Evolutionary conservation across 2,113 vertebrate genomes (phyloP), one percentile per base, ranked within the genome.

Genomic region (Cavia porcellus): DNA sequence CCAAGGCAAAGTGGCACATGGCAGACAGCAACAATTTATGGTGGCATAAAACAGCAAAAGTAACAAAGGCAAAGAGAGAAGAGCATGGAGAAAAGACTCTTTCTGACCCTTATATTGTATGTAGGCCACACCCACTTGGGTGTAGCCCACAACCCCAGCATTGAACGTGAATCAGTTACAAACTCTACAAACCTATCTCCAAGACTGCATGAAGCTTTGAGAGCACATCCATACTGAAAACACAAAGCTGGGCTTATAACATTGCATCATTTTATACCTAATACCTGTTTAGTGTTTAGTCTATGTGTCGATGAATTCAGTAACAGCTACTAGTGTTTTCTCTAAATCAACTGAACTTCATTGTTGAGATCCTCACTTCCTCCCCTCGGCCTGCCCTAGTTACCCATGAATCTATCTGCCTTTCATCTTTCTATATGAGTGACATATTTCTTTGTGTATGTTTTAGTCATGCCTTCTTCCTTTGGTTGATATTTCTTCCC

Each of bases 281-380:
- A 50, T 35, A 77, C 30, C n/a, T 64, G 20, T 66, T 82, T 62
- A 91, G 30, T 87, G 15, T 83, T 66, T 89, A 61, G 68, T 95
- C 22, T 5, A 20, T 20, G 38, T 75, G 24, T 75, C 72, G 6
- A 75, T 20, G 1, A 72, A 72, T 28, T 0, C 3, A 45, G 6
- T 83, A 47, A 17, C 85, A 70, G 64, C 82, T 86, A 25, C 20
- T 62, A 30, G 11, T 93, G 62, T 47, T 85, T 82, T 96, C 52
- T 95, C 20, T 86, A 20, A 59, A 70, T 95, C n/a, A 20, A 64
- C 24, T 75, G 17, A 74, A 86, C 24, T 96, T 92, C 45, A 96
- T 89, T 95, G 55, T 15, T 93, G 82, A 74, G 80, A 89, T 68
- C 19, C 15, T 6, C 4, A 30, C 75, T 6, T 28, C 6, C 5